These are phyloP conservation scores for Escarpia spicata DNA, from an alignment of 2,888 invertebrate species.

Conservation along the genomic window DNA sequence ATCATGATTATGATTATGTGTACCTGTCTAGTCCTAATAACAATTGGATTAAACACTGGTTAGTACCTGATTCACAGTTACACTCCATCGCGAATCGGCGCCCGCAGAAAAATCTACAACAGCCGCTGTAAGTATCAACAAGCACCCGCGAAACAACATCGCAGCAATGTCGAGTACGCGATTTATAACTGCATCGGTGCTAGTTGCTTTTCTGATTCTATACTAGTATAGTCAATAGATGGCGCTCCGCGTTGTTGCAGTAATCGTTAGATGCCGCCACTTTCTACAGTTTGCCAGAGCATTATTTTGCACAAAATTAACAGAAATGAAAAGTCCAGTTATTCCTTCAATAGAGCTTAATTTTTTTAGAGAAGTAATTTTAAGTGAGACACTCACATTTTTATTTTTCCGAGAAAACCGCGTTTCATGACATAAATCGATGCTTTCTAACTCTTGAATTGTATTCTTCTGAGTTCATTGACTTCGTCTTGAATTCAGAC, in stretches of 20 bases:
- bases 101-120: background rate
- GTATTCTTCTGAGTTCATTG: too few species aligned
- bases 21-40: background rate
- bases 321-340: too few species aligned
- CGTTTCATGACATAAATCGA: too few species aligned
- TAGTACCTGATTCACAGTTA: background rate
- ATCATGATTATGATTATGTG: background rate
- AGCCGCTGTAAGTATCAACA: conserved; percentile 4
- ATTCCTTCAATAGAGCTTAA: too few species aligned
- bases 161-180: background rate
- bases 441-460: too few species aligned
- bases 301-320: too few species aligned
- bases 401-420: too few species aligned
- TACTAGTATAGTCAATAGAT: background rate
- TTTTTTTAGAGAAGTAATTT: too few species aligned
- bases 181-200: background rate
- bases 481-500: too few species aligned
- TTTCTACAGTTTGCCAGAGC: too few species aligned
- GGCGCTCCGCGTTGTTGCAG: background rate
- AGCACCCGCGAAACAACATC: background rate
- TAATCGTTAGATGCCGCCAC: background rate
- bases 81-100: background rate
- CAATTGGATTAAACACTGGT: background rate
- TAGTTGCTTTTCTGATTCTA: background rate
- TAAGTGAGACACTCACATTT: too few species aligned